phyloP scores from a whole-genome alignment of 2,797 vertebrate species.

The Hybognathus amarus region DNA sequence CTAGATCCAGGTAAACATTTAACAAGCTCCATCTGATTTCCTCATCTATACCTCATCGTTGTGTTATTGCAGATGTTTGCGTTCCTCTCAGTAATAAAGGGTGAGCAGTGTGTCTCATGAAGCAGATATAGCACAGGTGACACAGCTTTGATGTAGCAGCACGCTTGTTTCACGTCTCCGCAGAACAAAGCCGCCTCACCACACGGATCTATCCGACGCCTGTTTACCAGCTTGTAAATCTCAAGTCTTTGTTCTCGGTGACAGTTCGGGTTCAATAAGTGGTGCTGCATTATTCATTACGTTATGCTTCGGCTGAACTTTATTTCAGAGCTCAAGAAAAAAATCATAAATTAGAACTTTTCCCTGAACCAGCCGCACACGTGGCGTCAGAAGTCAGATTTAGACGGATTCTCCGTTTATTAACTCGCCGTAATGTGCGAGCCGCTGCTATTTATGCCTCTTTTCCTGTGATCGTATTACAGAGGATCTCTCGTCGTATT shows the following conservation, averaged over 20 bases:
- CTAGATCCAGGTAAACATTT: neutral
- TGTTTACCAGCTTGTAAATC: slow-evolving; percentile 48
- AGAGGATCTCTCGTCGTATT: slow-evolving; percentile 20
- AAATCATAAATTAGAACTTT: slow-evolving; percentile 63
- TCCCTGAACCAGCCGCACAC: neutral
- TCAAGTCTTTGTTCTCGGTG: slow-evolving; percentile 8
- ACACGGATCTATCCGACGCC: slow-evolving; percentile 18
- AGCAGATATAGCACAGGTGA: neutral
- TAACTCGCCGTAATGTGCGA: neutral
- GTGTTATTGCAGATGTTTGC: slow-evolving; percentile 7
- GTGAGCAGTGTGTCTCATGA: neutral
- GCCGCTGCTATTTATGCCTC: slow-evolving; percentile 39
- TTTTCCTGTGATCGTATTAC: slow-evolving; percentile 57
- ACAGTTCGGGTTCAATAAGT: slow-evolving; percentile 53
- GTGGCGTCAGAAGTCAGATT: neutral
- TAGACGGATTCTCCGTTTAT: slow-evolving; percentile 50
- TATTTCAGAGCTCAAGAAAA: slow-evolving; percentile 62
- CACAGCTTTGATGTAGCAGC: slow-evolving; percentile 11
- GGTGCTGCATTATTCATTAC: slow-evolving; percentile 74
- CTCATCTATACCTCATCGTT: neutral
- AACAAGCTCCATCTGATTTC: neutral
- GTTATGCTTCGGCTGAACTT: slow-evolving; percentile 58
- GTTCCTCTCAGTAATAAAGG: neutral
- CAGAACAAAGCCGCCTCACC: slow-evolving; percentile 21
- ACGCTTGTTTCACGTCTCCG: neutral